These are phyloP conservation scores for Miltochrista miniata DNA, from an alignment of 2,888 invertebrate species.

Conservation along the genomic window DNA sequence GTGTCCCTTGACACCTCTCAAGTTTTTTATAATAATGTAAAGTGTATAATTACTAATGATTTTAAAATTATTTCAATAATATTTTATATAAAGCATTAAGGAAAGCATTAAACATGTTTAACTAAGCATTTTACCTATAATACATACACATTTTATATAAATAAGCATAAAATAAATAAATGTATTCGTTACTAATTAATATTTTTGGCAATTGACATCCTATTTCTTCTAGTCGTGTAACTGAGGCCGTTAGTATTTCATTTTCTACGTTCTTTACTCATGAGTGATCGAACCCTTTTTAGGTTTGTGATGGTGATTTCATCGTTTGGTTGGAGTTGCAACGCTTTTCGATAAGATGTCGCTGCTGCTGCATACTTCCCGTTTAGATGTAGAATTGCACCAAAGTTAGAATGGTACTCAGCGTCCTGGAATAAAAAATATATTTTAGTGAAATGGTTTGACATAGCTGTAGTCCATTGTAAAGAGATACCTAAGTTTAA, in stretches of 20 bases:
- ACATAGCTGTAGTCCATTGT: too few relatives aligned
- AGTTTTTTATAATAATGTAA: too few relatives aligned
- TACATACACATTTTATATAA: neutral
- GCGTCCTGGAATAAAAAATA: constrained; percentile 86
- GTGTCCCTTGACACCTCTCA: too few relatives aligned
- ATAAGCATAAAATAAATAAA: constrained; percentile 34
- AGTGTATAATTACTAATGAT: too few relatives aligned
- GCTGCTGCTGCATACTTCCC: constrained; percentile 95
- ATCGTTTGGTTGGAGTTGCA: constrained; percentile 94
- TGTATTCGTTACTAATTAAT: constrained; percentile 46
- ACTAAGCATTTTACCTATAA: constrained; percentile 25
- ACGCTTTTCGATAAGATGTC: constrained; percentile 92
- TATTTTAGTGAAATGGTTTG: too few relatives aligned
- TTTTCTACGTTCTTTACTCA: constrained; percentile 66
- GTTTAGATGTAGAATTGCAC: constrained; percentile 96
- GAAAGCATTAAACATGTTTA: too few relatives aligned
- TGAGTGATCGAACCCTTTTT: constrained; percentile 78
- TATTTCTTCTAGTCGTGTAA: constrained; percentile 45
- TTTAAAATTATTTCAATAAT: too few relatives aligned
- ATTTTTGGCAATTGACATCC: constrained; percentile 77
- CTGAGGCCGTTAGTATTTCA: constrained; percentile 37
- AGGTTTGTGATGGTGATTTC: constrained; percentile 94
- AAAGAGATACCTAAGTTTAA: too few relatives aligned
- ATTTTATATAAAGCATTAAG: too few relatives aligned
- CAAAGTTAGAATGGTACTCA: constrained; percentile 96